A percentile compares a stretch with the other conserved stretches of the same genome.
phyloP scores from a whole-genome alignment of 92 coral and sea anemone species.

The Parazoanthus atlanticus region DNA sequence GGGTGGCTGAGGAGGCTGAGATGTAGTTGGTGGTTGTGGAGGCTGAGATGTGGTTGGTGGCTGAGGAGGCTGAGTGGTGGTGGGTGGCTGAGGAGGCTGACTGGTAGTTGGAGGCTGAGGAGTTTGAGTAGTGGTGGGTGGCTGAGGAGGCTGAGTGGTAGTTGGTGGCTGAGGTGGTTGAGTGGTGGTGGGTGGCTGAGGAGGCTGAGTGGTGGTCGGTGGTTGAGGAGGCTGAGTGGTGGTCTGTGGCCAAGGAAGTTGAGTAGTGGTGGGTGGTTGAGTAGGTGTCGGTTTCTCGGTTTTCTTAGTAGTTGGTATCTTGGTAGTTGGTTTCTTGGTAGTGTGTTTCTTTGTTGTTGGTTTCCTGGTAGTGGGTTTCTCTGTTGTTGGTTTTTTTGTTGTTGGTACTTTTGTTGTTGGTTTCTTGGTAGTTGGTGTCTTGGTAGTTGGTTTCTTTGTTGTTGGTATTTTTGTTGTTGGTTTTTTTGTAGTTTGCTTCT shows the following conservation, averaged over 20 bases:
- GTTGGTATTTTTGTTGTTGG: no score
- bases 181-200: slow-evolving; percentile 10
- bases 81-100: slow-evolving; percentile 10
- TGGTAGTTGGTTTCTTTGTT: no score
- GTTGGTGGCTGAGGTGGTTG: slow-evolving; percentile 1
- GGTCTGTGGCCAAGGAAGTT: neutral
- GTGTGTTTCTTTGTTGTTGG: neutral
- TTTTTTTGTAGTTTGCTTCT: no score
- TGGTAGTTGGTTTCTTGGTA: neutral
- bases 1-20: neutral
- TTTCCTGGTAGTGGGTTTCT: slow-evolving; percentile 25
- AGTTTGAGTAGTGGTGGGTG: neutral
- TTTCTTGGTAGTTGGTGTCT: no score
- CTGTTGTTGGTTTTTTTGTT: neutral
- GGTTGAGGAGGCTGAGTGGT: slow-evolving; percentile 7
- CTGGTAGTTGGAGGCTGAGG: neutral
- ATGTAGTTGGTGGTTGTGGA: slow-evolving; percentile 7
- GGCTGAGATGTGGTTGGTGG: neutral
- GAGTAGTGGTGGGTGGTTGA: slow-evolving; percentile 18
- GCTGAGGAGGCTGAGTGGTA: neutral
- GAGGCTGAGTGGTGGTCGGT: slow-evolving; percentile 23
- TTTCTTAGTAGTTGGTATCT: slow-evolving; percentile 7
- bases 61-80: neutral
- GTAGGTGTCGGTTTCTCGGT: slow-evolving; percentile 6
- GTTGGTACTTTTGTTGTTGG: no score